Base-by-base conservation (phyloP, 2,888 invertebrate genomes). In the Lacanobia oleracea region DNA sequence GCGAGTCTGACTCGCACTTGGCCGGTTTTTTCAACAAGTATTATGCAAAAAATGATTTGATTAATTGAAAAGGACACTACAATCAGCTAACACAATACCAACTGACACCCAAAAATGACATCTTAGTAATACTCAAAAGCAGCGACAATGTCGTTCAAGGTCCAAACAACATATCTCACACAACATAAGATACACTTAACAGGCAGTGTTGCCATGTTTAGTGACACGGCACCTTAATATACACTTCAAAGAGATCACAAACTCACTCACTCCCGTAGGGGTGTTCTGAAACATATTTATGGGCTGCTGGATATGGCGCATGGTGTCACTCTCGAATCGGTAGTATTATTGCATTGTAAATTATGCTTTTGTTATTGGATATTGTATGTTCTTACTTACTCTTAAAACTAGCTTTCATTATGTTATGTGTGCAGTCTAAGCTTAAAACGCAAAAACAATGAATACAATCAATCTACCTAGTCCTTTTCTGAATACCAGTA, bases 221-320 rank as follows among this genome's bases (percentile, higher is more conserved):
- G 86, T 84, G 83, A 86, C 82, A 85, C 79, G 84, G 81, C 81
- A 82, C 81, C 84, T 82, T 75, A 83, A 88, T 89, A 84, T 87
- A 80, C 89, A 86, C 88, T 87, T 87, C 86, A 89, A 88, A 88
- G 88, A 82, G 85, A 82, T 83, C 79, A 81, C 77, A 79, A 78
- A 82, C 79, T 82, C 81, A 78, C 77, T 82, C 73, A 69, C 53
- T 68, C 59, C 51, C 75, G 66, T 71, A 68, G 71, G 66, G 65
- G n/a, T 76, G 68, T 67, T 69, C 66, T 63, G 72, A 72, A 71
- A 45, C 76, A 65, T 82, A 70, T 82, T 74, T 82, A 82, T 72
- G 56, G 53, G 50, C 53, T 40, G 60, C 43, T 51, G 51, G 37
- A 63, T 54, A 51, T 50, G 63, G 27, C 27, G 27, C 27, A 27